Percentiles rank a stretch among this genome's conserved stretches.
Conservation (phyloP, 1,140 invertebrate species). For the Drosophila gunungcola region DNA sequence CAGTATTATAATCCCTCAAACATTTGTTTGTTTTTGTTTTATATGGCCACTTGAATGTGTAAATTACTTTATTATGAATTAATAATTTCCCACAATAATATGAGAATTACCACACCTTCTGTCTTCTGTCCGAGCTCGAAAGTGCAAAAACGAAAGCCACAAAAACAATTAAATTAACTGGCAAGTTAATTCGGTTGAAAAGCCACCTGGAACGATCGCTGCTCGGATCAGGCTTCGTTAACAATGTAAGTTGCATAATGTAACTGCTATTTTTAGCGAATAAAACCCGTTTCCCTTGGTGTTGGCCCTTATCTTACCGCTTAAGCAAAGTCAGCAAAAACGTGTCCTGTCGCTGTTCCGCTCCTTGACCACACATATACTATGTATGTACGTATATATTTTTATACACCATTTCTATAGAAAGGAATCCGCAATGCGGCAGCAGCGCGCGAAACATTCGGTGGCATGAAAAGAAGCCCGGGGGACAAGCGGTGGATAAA, state of each 20-base stretch:
- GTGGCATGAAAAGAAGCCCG: constrained; percentile 10
- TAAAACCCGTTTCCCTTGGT: constrained; percentile 25
- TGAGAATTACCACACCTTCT: constrained; percentile 2
- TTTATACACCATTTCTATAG: constrained; percentile 28
- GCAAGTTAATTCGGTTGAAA: constrained; percentile 21
- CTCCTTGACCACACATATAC: constrained; percentile 37
- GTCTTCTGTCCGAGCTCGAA: neutral
- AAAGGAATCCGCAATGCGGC: constrained; percentile 61
- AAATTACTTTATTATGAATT: neutral
- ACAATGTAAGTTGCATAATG: constrained; percentile 33
- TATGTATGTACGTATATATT: neutral
- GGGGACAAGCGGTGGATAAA: constrained; percentile 24
- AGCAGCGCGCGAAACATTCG: constrained; percentile 28
- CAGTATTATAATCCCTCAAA: neutral
- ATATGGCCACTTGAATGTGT: neutral
- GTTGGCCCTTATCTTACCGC: constrained; percentile 42
- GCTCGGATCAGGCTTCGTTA: constrained; percentile 5
- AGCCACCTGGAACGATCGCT: constrained; percentile 27
- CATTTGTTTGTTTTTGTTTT: neutral
- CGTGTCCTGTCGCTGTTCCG: constrained; percentile 41
- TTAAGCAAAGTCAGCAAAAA: constrained; percentile 46
- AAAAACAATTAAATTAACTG: constrained; percentile 24
- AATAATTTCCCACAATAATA: neutral
- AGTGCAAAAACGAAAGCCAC: constrained; percentile 2
- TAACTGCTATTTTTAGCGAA: constrained; percentile 41